Percentiles rank a stretch among this genome's conserved stretches.
Evolutionary conservation across 2,888 invertebrate genomes (phyloP).

Genomic region (Tachina lurida): DNA sequence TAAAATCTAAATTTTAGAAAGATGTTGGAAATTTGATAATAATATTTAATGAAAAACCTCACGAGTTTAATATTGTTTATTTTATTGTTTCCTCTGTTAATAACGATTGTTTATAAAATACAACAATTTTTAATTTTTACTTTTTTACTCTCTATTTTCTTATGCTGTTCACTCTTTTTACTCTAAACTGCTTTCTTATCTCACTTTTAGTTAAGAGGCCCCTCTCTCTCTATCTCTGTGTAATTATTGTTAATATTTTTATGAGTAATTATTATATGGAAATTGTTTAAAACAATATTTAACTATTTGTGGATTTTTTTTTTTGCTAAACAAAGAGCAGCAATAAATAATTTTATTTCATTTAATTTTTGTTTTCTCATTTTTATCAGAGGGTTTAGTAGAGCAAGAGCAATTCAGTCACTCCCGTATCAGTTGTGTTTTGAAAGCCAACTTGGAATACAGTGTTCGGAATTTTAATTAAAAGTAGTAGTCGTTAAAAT

Average conservation of each 20-base stretch:
- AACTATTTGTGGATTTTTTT: conserved; percentile 33
- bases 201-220: not conserved
- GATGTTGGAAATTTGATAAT: conserved; percentile 18
- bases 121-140: not conserved
- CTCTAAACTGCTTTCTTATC: conserved; percentile 5
- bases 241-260: conserved; percentile 17
- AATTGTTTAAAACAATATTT: conserved; percentile 60
- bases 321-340: conserved; percentile 46
- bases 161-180: conserved; percentile 26
- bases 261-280: conserved; percentile 58
- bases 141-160: not conserved
- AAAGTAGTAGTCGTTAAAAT: conserved; percentile 13
- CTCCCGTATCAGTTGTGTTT: conserved; percentile 57
- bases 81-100: conserved; percentile 10
- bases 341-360: conserved; percentile 27
- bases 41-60: conserved; percentile 25
- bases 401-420: conserved; percentile 21
- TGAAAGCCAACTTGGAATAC: conserved; percentile 51
- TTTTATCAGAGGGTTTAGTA: conserved; percentile 40
- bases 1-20: conserved; percentile 7
- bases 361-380: not conserved
- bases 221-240: not conserved
- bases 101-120: conserved; percentile 11
- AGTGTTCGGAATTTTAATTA: conserved; percentile 12
- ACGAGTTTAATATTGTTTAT: conserved; percentile 4